Percentiles rank a stretch among this genome's conserved stretches.
phyloP scores from a whole-genome alignment of 2,888 invertebrate species.

The Amphipoea oculea region DNA sequence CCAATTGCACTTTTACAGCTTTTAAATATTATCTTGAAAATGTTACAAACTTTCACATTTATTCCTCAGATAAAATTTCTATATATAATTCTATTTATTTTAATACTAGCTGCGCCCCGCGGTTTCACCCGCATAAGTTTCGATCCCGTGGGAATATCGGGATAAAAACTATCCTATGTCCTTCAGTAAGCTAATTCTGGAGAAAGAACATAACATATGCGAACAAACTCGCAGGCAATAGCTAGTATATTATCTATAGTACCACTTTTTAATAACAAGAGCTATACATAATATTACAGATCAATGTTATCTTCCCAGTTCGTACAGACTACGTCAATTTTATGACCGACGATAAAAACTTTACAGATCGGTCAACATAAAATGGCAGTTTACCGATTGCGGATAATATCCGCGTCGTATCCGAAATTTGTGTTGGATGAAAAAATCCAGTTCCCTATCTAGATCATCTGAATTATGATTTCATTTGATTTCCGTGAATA shows the following conservation, averaged over 20 bases:
- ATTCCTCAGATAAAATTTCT: too few relatives aligned
- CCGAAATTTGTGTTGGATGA: slow-evolving; percentile 41
- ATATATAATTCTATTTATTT: background rate
- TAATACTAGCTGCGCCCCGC: too few relatives aligned
- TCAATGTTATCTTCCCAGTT: slow-evolving; percentile 21
- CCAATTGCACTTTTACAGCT: too few relatives aligned
- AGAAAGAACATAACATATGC: background rate
- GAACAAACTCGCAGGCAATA: background rate
- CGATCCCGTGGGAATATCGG: too few relatives aligned
- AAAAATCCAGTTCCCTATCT: slow-evolving; percentile 32
- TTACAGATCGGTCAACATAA: slow-evolving; percentile 66
- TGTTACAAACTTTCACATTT: too few relatives aligned
- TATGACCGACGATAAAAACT: slow-evolving; percentile 65
- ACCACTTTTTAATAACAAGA: background rate
- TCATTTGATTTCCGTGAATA: slow-evolving; percentile 15
- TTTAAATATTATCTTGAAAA: too few relatives aligned
- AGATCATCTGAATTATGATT: slow-evolving; percentile 12
- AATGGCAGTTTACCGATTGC: slow-evolving; percentile 61
- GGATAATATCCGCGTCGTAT: slow-evolving; percentile 53
- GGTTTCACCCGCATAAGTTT: too few relatives aligned
- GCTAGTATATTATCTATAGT: background rate
- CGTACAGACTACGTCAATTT: slow-evolving; percentile 46
- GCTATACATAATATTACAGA: slow-evolving; percentile 7
- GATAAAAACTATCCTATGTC: too few relatives aligned
- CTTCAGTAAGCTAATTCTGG: too few relatives aligned